Conservation (phyloP, 2,797 vertebrate species). For the Fringilla coelebs region DNA sequence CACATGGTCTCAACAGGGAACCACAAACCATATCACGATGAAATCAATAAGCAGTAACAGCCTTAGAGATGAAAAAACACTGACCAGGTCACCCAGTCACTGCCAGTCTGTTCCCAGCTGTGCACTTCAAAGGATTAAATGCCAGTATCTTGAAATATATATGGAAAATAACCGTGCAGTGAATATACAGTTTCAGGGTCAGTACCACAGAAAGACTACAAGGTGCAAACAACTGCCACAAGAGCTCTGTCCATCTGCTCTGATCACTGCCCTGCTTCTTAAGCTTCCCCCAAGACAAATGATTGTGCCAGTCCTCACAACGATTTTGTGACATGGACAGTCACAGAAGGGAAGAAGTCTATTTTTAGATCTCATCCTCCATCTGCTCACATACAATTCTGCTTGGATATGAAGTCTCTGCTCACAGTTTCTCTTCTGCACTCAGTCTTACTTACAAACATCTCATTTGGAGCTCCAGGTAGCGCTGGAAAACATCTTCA, state of each 20-base stretch:
- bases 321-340: not conserved
- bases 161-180: not conserved
- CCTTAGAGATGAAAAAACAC: not conserved
- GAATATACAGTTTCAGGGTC: not conserved
- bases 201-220: not conserved
- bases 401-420: not conserved
- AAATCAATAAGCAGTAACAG: not conserved
- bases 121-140: not conserved
- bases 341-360: constrained; percentile 7
- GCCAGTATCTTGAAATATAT: not conserved
- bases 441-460: not conserved
- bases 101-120: not conserved
- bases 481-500: not conserved
- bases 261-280: not conserved
- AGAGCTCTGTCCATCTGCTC: constrained; percentile 9
- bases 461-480: not conserved
- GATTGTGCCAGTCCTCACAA: not conserved
- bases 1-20: not conserved
- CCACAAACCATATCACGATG: not conserved
- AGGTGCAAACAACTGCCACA: not conserved
- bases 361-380: constrained; percentile 52
- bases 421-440: not conserved
- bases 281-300: not conserved
- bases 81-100: not conserved
- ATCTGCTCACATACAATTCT: constrained; percentile 30